A percentile compares a stretch with the other conserved stretches of the same genome.
Conservation (phyloP, 2,888 invertebrate genomes). For the Hemistola chrysoprasaria region DNA sequence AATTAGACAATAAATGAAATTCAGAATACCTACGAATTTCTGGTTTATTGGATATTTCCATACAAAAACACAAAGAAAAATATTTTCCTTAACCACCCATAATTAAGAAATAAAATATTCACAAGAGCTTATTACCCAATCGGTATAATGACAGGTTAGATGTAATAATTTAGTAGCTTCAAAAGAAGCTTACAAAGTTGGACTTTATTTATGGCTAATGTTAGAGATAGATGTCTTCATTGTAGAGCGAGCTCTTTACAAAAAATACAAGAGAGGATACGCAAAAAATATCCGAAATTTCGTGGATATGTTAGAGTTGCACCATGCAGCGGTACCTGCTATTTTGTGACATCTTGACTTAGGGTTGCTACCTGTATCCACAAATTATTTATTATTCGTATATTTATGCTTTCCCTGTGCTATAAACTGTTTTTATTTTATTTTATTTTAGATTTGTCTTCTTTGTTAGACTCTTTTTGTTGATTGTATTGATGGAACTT, state of each 20-base stretch:
- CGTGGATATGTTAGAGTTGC: slow-evolving; percentile 64
- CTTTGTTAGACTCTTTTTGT: slow-evolving; percentile 1
- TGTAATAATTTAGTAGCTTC: slow-evolving; percentile 29
- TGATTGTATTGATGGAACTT: no score
- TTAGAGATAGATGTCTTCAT: slow-evolving; percentile 58
- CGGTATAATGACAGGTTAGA: slow-evolving; percentile 22
- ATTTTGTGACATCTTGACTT: slow-evolving; percentile 75
- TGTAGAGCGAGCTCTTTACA: slow-evolving; percentile 40
- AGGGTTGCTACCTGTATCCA: slow-evolving; percentile 56
- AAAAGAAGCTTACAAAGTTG: slow-evolving; percentile 16
- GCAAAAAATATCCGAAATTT: slow-evolving; percentile 73
- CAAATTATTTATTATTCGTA: slow-evolving; percentile 43
- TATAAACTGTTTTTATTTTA: no score
- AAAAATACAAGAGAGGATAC: slow-evolving; percentile 53
- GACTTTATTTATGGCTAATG: no score
- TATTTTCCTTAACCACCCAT: no score
- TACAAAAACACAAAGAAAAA: no score
- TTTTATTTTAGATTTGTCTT: no score
- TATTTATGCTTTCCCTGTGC: no score
- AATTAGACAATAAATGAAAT: no score
- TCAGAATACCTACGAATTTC: no score
- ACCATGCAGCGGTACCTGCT: slow-evolving; percentile 75
- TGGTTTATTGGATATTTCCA: no score
- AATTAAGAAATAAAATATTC: background rate
- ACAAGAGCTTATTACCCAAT: background rate